Evolutionary conservation across 2,888 invertebrate genomes (phyloP), one percentile per base, ranked within the genome.

Genomic region (Sepiola atlantica): DNA sequence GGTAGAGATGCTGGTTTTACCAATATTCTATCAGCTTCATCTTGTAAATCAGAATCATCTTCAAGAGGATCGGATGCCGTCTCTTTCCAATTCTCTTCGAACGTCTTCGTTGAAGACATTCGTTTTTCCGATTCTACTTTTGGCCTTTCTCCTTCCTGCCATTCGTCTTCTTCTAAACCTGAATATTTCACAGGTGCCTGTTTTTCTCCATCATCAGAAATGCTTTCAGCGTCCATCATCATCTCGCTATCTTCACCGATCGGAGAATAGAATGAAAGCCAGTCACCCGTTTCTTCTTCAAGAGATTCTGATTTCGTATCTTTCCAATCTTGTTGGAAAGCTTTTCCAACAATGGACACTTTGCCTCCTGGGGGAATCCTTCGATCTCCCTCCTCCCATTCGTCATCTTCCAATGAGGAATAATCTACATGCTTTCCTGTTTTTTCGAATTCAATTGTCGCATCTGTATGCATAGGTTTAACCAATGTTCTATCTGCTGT

Each of bases 121-220:
- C 32, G n/a, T 77, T 77, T 77, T 14, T n/a, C n/a, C 16, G n/a
- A 77, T n/a, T n/a, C 4, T n/a, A 77, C 32, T 77, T 77, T n/a
- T 32, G 77, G 77, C 2, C 77, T 77, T n/a, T 92, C 92, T 92
- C 54, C 54, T 54, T 92, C 92, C 35, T 92, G 21, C 35, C 92
- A 92, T 35, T 92, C 92, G 32, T 77, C 92, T 54, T 92, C 92
- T 92, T 92, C 92, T 14, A 92, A 0, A 92, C 28, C 92, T 45
- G 92, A 92, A 92, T 92, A 92, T 45, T 92, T 28, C 0, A 45
- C 14, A 24, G 18, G n/a, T 32, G 0, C 14, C 32, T 77, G 77
- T 77, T 77, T 77, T 77, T 28, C 54, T 6, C 16, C 16, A 20
- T 16, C 8, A 92, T 92, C 92, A 14, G 92, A 14, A 92, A 35